Conservation (phyloP, 1,140 invertebrate genomes). For the Bemisia tabaci region DNA sequence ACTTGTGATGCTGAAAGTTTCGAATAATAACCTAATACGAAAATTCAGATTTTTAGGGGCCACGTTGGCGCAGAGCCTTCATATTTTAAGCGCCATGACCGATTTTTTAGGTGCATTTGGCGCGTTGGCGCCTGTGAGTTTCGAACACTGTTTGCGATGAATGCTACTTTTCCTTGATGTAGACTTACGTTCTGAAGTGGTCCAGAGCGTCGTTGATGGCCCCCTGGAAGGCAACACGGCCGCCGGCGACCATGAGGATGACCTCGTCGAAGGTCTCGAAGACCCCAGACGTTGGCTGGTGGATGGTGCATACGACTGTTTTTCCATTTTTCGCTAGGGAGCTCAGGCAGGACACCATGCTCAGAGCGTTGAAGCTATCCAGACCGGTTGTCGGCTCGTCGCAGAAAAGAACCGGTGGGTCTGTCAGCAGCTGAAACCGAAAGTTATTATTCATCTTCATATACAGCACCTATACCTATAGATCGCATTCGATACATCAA, state of each 20-base stretch:
- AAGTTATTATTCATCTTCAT: background rate
- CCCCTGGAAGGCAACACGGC: slow-evolving; percentile 69
- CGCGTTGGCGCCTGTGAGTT: no score
- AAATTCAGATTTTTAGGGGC: no score
- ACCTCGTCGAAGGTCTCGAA: slow-evolving; percentile 89
- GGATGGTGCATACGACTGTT: slow-evolving; percentile 83
- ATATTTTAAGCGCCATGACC: no score
- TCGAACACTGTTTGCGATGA: no score
- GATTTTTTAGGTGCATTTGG: no score
- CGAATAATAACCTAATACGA: no score
- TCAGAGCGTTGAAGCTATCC: slow-evolving; percentile 20
- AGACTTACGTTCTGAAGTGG: slow-evolving; percentile 51
- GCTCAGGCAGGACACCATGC: slow-evolving; percentile 16
- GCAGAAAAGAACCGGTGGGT: slow-evolving; percentile 94
- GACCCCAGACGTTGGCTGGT: slow-evolving; percentile 87
- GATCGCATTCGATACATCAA: no score
- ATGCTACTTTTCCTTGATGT: no score
- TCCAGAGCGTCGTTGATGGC: slow-evolving; percentile 39
- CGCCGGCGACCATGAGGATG: slow-evolving; percentile 59
- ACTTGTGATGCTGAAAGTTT: no score
- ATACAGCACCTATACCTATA: no score
- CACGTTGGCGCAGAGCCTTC: no score
- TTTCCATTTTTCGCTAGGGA: slow-evolving; percentile 20
- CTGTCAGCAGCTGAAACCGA: slow-evolving; percentile 28
- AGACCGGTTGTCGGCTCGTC: slow-evolving; percentile 78